phyloP scores from a whole-genome alignment of 2,113 vertebrate genomes.

The Onychorhynchus coronatus region DNA sequence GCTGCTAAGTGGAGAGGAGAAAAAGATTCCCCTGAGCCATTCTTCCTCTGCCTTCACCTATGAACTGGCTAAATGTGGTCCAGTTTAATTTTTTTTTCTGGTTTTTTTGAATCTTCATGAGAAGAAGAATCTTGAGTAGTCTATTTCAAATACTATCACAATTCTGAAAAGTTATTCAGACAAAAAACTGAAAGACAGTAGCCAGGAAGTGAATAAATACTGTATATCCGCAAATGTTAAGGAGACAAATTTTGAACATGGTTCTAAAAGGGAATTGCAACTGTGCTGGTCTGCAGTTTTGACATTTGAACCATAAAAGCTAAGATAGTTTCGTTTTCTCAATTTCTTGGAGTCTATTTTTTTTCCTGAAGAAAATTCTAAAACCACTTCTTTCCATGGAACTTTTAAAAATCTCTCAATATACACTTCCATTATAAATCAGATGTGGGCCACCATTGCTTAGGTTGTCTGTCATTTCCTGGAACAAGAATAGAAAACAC shows the following conservation, averaged over 20 bases:
- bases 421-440: slow-evolving; percentile 87
- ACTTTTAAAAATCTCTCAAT: slow-evolving; percentile 58
- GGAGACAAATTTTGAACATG: slow-evolving; percentile 40
- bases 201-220: slow-evolving; percentile 37
- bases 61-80: background rate
- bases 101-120: slow-evolving; percentile 17
- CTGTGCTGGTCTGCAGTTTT: slow-evolving; percentile 39
- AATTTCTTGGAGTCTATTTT: slow-evolving; percentile 27
- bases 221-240: slow-evolving; percentile 37
- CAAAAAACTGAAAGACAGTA: slow-evolving; percentile 3
- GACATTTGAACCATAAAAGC: slow-evolving; percentile 40
- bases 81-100: background rate
- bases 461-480: slow-evolving; percentile 93
- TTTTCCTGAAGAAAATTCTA: slow-evolving; percentile 58
- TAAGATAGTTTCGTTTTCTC: slow-evolving; percentile 32
- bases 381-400: slow-evolving; percentile 26
- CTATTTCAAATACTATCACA: slow-evolving; percentile 32
- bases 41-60: slow-evolving; percentile 5
- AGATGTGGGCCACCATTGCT: slow-evolving; percentile 92
- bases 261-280: slow-evolving; percentile 36
- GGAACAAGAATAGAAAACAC: slow-evolving; percentile 68
- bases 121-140: slow-evolving; percentile 27
- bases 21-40: slow-evolving; percentile 24
- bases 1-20: slow-evolving; percentile 3
- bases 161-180: slow-evolving; percentile 53